Evolutionary conservation across 2,888 invertebrate species (phyloP).

Genomic region (Erynnis tages): DNA sequence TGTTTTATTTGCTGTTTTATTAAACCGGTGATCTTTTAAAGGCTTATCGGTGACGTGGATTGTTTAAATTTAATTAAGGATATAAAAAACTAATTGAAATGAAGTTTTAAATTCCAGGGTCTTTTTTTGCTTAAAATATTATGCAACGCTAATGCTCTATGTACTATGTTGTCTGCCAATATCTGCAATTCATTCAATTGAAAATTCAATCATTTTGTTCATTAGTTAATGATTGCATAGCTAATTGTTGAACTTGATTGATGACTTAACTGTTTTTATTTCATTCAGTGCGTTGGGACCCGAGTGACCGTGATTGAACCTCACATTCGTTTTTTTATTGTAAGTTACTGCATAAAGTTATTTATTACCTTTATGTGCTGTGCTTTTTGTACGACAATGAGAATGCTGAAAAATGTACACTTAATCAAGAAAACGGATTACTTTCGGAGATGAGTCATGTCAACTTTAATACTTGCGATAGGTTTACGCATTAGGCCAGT

Average conservation of each 20-base stretch:
- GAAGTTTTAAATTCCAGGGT: too few relatives aligned
- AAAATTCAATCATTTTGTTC: background rate
- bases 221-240: background rate
- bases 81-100: too few relatives aligned
- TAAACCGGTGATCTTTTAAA: too few relatives aligned
- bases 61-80: too few relatives aligned
- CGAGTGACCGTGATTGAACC: background rate
- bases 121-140: background rate
- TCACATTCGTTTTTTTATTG: too few relatives aligned
- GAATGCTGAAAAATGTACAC: too few relatives aligned
- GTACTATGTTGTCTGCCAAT: background rate
- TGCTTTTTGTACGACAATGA: too few relatives aligned
- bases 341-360: too few relatives aligned
- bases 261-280: background rate
- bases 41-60: too few relatives aligned
- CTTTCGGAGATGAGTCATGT: background rate
- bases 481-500: background rate
- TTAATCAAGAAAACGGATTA: background rate
- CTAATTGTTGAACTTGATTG: background rate
- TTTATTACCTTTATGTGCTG: too few relatives aligned
- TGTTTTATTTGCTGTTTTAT: too few relatives aligned
- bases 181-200: background rate
- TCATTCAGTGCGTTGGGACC: background rate
- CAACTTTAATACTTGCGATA: too few relatives aligned
- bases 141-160: background rate